These are phyloP conservation scores for Drosophila putrida DNA, from an alignment of 2,888 invertebrate genomes.

Conservation along the genomic window DNA sequence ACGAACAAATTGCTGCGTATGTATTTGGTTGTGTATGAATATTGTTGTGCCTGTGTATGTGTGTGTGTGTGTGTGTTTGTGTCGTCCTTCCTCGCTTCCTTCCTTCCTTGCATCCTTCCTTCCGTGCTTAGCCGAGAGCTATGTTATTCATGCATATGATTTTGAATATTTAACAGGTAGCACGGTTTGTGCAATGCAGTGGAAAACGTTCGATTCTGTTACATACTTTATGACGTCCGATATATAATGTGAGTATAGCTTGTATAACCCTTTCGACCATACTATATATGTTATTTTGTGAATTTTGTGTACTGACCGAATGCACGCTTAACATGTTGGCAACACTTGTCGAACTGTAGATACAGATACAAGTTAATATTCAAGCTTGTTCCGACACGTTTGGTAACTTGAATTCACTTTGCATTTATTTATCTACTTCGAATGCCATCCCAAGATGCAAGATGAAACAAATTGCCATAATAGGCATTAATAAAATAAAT, in stretches of 20 bases:
- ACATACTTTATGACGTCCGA: constrained; percentile 67
- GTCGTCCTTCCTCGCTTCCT: constrained; percentile 35
- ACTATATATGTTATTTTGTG: too few species aligned
- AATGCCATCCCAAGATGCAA: constrained; percentile 20
- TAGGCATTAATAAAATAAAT: constrained; percentile 57
- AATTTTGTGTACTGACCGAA: constrained; percentile 15
- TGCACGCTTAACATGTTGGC: constrained; percentile 9
- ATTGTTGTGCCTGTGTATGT: neutral
- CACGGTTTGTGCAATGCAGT: constrained; percentile 46
- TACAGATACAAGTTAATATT: constrained; percentile 17
- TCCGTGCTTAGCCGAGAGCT: constrained; percentile 26
- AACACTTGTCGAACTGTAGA: constrained; percentile 6
- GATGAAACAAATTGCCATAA: constrained; percentile 50
- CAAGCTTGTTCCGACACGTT: constrained; percentile 6
- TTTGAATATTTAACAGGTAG: constrained; percentile 79
- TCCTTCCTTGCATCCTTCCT: constrained; percentile 8
- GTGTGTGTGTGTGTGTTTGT: constrained; percentile 32
- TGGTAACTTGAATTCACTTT: constrained; percentile 29
- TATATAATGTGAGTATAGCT: constrained; percentile 15
- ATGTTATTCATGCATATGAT: constrained; percentile 71
- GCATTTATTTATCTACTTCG: constrained; percentile 22
- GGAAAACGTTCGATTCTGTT: constrained; percentile 57
- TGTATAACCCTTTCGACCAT: constrained; percentile 30
- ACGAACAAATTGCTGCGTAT: constrained; percentile 64
- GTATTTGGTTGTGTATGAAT: too few species aligned